Base-by-base conservation (phyloP, 2,888 invertebrate genomes). In the Trachelus stipa region DNA sequence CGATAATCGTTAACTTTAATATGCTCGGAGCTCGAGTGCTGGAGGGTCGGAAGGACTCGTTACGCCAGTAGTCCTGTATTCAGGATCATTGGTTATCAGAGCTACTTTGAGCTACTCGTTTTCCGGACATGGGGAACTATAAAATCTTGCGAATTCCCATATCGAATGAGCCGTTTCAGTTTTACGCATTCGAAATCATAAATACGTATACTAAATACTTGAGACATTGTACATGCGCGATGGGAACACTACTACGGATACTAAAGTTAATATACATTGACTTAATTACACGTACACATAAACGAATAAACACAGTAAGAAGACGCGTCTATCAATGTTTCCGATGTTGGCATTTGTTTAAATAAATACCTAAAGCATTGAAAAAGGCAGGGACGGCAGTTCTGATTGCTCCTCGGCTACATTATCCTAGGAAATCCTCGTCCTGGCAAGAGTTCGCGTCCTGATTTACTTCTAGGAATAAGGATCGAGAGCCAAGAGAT, bases 311-410 rank as follows among this genome's bases (percentile, higher is more conserved):
- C 33, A 76, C 69, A 81, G 73, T 80, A 83, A 80, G 83, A 80
- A 79, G 81, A 84, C 83, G 86, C 84, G 85, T 87, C 83, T 88
- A 89, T 90, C 86, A 86, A 88, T 90, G 88, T 90, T 90, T 88
- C 86, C 85, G 88, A 88, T 87, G 89, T 90, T 90, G 89, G 85
- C 84, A 87, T 89, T 90, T 89, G 88, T 88, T 89, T 89, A 79
- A 88, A 89, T 89, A 88, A 89, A 88, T 86, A 83, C 84, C 85
- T 81, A 87, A 78, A 87, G 86, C 85, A 88, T 87, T 88, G 85
- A 73, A 77, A 74, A 75, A 31, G 68, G 69, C 37, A 56, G 56
- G 15, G 2, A 23, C 56, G 56, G 56, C 56, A 56, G 56, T 56
- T 56, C 23, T 56, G 9, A 23, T 56, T 56, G 56, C 23, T 23